Conservation (phyloP, 2,797 vertebrate genomes). For the Smutsia temminckii region DNA sequence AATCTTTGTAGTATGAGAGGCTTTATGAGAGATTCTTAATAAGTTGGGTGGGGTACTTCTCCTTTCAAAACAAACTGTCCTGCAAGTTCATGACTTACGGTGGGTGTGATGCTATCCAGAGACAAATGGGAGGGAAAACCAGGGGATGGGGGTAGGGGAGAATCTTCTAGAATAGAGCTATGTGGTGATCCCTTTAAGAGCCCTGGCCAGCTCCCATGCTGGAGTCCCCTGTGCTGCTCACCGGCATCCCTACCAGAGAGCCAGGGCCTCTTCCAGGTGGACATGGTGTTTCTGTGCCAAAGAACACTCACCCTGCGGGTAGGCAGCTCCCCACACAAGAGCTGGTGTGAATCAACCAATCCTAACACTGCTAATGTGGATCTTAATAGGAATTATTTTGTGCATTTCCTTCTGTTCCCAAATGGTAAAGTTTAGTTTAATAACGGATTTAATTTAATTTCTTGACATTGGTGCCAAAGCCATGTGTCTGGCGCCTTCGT, state of each 20-base stretch:
- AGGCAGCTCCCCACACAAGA: not conserved
- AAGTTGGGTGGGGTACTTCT: not conserved
- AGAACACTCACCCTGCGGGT: not conserved
- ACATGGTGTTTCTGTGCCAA: not conserved
- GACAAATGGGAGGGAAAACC: not conserved
- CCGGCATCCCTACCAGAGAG: not conserved
- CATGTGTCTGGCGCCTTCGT: not conserved
- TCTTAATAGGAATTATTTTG: not conserved
- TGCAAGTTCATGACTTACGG: conserved; percentile 15
- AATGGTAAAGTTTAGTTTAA: not conserved
- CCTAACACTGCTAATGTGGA: not conserved
- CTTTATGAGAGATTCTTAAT: conserved; percentile 59
- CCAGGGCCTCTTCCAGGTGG: not conserved
- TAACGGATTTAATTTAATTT: not conserved
- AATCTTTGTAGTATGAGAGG: conserved; percentile 45
- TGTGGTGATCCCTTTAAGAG: not conserved
- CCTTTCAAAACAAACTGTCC: conserved; percentile 29
- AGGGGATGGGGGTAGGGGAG: not conserved
- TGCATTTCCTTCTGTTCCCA: not conserved
- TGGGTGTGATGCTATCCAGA: not conserved
- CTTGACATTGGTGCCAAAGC: not conserved
- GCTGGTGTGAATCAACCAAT: not conserved
- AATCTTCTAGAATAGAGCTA: not conserved
- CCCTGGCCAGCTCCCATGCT: not conserved
- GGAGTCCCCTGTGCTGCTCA: not conserved